These are phyloP conservation scores for Spodoptera exigua DNA, from an alignment of 2,888 invertebrate genomes.

Conservation along the genomic window DNA sequence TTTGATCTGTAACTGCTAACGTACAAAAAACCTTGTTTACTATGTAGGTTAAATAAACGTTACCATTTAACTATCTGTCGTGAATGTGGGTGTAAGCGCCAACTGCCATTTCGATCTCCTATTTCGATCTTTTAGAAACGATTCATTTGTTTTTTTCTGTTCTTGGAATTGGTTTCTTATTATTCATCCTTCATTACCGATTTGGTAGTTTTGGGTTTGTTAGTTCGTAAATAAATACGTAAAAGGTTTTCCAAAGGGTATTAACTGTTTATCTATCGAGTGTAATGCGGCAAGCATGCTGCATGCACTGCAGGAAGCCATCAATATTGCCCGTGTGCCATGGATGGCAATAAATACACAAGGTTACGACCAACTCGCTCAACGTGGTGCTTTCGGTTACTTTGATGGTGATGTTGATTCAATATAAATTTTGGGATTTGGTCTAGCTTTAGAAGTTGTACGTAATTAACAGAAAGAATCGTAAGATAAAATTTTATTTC, in stretches of 20 bases:
- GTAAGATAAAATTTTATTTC: too few species aligned
- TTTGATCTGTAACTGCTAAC: slow-evolving; percentile 9
- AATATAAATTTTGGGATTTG: neutral
- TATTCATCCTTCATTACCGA: too few species aligned
- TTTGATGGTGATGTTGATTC: slow-evolving; percentile 1
- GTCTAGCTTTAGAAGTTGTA: slow-evolving; percentile 3
- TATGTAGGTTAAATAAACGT: slow-evolving; percentile 37
- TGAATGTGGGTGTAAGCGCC: slow-evolving; percentile 53
- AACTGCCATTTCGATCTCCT: slow-evolving; percentile 31
- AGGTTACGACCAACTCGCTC: slow-evolving; percentile 65
- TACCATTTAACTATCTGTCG: slow-evolving; percentile 43
- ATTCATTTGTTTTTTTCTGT: slow-evolving; percentile 29
- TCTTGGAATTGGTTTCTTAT: slow-evolving; percentile 25
- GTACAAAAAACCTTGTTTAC: slow-evolving; percentile 13
- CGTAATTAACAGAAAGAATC: neutral
- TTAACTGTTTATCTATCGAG: slow-evolving; percentile 1
- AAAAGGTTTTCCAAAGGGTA: too few species aligned
- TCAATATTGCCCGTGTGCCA: slow-evolving; percentile 69
- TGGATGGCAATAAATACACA: slow-evolving; percentile 68
- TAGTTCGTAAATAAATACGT: too few species aligned
- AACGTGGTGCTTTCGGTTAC: slow-evolving; percentile 42
- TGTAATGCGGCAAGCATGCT: slow-evolving; percentile 29
- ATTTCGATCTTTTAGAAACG: slow-evolving; percentile 37
- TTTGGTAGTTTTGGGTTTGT: too few species aligned
- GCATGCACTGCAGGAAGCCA: slow-evolving; percentile 68